Base-by-base conservation (phyloP, 1,140 invertebrate genomes). In the Drosophila kepulauana region DNA sequence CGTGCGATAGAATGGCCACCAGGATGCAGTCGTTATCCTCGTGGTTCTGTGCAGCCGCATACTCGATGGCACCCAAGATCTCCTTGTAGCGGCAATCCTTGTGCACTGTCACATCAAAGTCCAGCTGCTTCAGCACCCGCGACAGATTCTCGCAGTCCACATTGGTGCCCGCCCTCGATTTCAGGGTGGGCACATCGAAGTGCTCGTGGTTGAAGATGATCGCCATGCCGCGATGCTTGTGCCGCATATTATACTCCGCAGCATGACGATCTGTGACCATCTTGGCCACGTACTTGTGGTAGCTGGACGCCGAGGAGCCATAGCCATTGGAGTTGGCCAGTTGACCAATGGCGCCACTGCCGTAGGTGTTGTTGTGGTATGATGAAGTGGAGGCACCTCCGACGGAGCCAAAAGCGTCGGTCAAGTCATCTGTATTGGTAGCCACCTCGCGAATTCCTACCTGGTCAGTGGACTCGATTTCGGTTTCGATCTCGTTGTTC, bases 141-240 rank as follows among this genome's bases (percentile, higher is more conserved):
- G 93, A 91, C 43, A 97, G 93, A 90, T 96, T 96, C 62, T 95
- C 94, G 78, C 95, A 95, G 84, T 97, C 97, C 2, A 95, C 94
- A 76, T 96, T 96, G 20, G 97, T 97, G 5, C 97, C 97, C 69
- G 94, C 94, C 56, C 97, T 93, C 2, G 94, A 92, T 46, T 93
- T 93, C 57, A 96, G 91, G n/a, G 94, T 93, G 45, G 93, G 92
- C n/a, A 94, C 93, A 66, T 94, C 94, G 81, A 97, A 97, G 80
- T 94, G 93, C 92, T 97, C 96, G 92, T 99, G 97, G 90, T 99
- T 99, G 79, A 99, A 98, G 75, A 99, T 98, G 3, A 98, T 82
- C n/a, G 98, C 97, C 72, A 95, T 80, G 33, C 98, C 98, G 59
- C 97, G 94, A 75, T 95, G 95, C 49, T 94, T 93, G 93, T 98